phyloP scores from a whole-genome alignment of 2,888 invertebrate genomes.

The Eupithecia inturbata region DNA sequence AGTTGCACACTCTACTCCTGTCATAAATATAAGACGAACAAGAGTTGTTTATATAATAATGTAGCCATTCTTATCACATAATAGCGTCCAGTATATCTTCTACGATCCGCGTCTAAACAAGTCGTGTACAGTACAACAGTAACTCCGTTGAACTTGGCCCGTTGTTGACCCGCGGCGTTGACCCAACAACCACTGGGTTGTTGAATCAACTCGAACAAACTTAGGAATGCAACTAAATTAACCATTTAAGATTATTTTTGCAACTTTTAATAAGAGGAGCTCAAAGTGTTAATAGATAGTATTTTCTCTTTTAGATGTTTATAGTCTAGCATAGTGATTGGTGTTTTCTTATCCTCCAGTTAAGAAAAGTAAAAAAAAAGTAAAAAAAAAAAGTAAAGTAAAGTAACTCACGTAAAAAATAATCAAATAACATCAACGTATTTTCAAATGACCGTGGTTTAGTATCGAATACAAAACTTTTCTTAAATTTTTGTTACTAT shows the following conservation, averaged over 20 bases:
- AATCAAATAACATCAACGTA: not conserved
- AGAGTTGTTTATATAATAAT: not conserved
- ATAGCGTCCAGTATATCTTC: not conserved
- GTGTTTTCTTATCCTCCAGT: too few relatives aligned
- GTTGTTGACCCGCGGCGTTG: conserved; percentile 6
- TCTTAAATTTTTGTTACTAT: not conserved
- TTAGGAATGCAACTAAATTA: not conserved
- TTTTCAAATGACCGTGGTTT: not conserved
- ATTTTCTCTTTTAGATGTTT: not conserved
- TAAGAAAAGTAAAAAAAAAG: too few relatives aligned
- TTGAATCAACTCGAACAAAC: not conserved
- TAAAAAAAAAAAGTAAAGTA: too few relatives aligned
- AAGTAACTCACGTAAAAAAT: too few relatives aligned
- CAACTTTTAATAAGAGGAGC: not conserved
- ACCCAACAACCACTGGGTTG: too few relatives aligned
- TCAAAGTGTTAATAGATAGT: not conserved
- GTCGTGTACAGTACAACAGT: not conserved
- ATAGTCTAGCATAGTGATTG: too few relatives aligned
- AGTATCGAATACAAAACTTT: not conserved
- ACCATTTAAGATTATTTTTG: not conserved
- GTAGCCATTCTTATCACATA: not conserved
- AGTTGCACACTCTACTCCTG: too few relatives aligned
- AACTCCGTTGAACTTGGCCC: not conserved
- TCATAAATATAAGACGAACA: not conserved
- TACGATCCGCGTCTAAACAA: not conserved